These are phyloP conservation scores for Salminus brasiliensis DNA, from an alignment of 2,113 vertebrate species.

Conservation along the genomic window DNA sequence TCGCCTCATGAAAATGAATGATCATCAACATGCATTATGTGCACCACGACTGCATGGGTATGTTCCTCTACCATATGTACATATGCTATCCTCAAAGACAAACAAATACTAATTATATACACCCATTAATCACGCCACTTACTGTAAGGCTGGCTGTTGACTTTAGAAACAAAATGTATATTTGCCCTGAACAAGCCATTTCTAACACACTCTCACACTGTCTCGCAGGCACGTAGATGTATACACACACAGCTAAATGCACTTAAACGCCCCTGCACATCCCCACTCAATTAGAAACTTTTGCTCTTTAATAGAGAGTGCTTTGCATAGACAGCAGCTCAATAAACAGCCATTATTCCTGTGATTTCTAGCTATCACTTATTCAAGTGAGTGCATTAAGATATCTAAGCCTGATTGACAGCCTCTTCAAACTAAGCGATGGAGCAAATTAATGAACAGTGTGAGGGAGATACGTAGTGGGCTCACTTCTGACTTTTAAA, in stretches of 20 bases:
- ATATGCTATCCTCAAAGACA: neutral
- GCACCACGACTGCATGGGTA: neutral
- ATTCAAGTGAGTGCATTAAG: conserved; percentile 62
- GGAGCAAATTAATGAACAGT: conserved; percentile 72
- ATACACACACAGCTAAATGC: conserved; percentile 8
- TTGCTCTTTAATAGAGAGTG: conserved; percentile 34
- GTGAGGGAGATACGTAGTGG: conserved; percentile 54
- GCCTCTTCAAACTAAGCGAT: conserved; percentile 61
- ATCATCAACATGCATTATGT: neutral
- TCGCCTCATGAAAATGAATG: neutral
- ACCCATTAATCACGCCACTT: conserved; percentile 21
- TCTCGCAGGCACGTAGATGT: neutral
- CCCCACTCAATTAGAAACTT: conserved; percentile 35
- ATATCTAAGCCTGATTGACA: conserved; percentile 74
- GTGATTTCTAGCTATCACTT: conserved; percentile 46
- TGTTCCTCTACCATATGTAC: neutral
- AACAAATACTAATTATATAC: neutral
- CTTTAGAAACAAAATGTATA: neutral
- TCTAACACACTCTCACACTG: neutral
- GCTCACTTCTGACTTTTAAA: conserved; percentile 68
- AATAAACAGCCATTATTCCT: conserved; percentile 51
- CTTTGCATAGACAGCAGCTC: conserved; percentile 35
- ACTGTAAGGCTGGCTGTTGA: neutral
- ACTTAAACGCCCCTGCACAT: conserved; percentile 36
- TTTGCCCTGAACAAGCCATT: neutral